These are phyloP conservation scores for Miltochrista miniata DNA, from an alignment of 2,888 invertebrate genomes.

Conservation along the genomic window DNA sequence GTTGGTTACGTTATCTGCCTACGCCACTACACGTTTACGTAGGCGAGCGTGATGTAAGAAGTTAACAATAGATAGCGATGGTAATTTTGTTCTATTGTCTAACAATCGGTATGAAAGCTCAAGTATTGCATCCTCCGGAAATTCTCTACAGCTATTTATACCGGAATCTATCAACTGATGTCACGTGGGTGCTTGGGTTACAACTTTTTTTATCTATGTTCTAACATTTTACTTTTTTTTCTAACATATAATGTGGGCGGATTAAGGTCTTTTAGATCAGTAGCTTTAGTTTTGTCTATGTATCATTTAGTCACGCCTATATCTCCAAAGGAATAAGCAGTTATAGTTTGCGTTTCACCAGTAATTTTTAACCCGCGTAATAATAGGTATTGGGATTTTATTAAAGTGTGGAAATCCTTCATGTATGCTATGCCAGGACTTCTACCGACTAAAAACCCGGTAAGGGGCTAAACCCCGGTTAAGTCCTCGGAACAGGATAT, in stretches of 20 bases:
- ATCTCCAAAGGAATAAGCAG: too few relatives aligned
- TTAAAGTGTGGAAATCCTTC: too few relatives aligned
- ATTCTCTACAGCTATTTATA: constrained; percentile 45
- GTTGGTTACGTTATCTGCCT: constrained; percentile 30
- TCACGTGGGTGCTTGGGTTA: constrained; percentile 45
- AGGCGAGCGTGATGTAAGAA: constrained; percentile 46
- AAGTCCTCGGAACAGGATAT: too few relatives aligned
- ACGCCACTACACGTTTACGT: constrained; percentile 26
- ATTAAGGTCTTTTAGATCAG: not conserved
- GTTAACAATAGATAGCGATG: constrained; percentile 46
- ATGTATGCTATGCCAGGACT: too few relatives aligned
- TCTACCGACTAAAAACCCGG: too few relatives aligned
- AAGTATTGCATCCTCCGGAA: not conserved
- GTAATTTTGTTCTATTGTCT: constrained; percentile 54
- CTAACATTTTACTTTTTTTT: not conserved
- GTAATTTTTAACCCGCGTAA: too few relatives aligned
- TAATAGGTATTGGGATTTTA: too few relatives aligned
- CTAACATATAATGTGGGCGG: not conserved
- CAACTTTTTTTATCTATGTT: constrained; percentile 1
- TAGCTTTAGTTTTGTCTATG: not conserved
- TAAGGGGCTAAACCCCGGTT: too few relatives aligned
- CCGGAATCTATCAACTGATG: constrained; percentile 50
- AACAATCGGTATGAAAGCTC: constrained; percentile 34
- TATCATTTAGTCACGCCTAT: too few relatives aligned
- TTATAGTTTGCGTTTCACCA: too few relatives aligned